phyloP scores from a whole-genome alignment of 2,888 invertebrate genomes.

The Drosophila imparisetae region DNA sequence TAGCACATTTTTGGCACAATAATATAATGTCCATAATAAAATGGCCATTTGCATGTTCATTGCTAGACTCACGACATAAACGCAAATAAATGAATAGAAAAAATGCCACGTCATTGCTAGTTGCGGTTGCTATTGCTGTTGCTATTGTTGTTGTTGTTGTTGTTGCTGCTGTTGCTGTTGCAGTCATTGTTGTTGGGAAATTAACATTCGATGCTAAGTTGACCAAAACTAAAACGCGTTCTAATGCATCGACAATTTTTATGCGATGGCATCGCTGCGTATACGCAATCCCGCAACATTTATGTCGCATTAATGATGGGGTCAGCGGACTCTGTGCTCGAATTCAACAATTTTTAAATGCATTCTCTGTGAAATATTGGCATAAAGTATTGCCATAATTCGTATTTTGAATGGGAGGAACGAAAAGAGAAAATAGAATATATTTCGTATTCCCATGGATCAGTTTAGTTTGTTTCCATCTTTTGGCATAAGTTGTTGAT shows the following conservation, averaged over 20 bases:
- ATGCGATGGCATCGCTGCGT: conserved; percentile 31
- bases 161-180: conserved; percentile 3
- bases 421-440: not conserved
- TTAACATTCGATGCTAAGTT: conserved; percentile 63
- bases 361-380: not conserved
- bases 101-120: conserved; percentile 35
- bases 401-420: not conserved
- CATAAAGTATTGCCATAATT: not conserved
- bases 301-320: conserved; percentile 44
- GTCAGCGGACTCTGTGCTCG: conserved; percentile 15
- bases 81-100: conserved; percentile 58
- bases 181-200: conserved; percentile 51
- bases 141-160: not conserved
- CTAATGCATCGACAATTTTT: conserved; percentile 51
- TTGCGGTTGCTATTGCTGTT: conserved; percentile 19
- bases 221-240: conserved; percentile 42
- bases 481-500: not conserved
- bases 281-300: conserved; percentile 53
- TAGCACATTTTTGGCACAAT: conserved; percentile 65
- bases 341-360: not conserved
- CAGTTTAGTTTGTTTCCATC: not conserved
- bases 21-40: conserved; percentile 78
- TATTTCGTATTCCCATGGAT: not conserved
- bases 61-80: conserved; percentile 46
- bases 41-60: conserved; percentile 74